These are phyloP conservation scores for Dicycla oo DNA, from an alignment of 2,888 invertebrate genomes.

Conservation along the genomic window DNA sequence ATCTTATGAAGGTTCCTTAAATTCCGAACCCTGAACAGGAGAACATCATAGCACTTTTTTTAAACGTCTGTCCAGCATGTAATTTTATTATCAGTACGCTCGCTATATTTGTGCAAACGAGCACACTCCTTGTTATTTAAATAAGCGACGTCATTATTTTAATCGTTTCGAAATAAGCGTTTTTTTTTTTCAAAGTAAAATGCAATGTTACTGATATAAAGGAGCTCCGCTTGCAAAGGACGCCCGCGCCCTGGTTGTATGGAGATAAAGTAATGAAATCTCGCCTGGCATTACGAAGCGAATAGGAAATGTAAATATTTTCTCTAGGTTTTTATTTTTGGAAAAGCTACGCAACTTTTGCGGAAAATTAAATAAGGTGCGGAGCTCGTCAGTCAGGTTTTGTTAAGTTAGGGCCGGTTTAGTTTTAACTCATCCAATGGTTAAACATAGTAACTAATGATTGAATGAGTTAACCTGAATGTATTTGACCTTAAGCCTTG, in stretches of 20 bases:
- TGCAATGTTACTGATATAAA: neutral
- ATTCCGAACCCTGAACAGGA: neutral
- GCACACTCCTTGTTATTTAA: conserved; percentile 5
- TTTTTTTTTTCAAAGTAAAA: neutral
- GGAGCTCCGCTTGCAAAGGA: neutral
- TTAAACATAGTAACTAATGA: no score
- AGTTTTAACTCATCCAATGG: no score
- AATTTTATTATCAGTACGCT: neutral
- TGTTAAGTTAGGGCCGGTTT: neutral
- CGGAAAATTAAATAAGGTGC: neutral
- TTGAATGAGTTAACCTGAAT: no score
- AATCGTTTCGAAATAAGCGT: neutral
- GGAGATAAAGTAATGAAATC: conserved; percentile 6
- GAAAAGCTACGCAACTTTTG: neutral
- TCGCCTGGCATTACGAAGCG: neutral
- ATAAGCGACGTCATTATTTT: conserved; percentile 8
- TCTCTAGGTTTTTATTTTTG: neutral
- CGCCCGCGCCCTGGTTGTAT: no score
- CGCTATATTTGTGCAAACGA: neutral
- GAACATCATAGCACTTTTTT: neutral
- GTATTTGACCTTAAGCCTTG: no score
- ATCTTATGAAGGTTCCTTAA: neutral
- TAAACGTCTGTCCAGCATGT: conserved; percentile 13
- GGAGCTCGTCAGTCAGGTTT: neutral
- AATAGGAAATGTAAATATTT: neutral